Base-by-base conservation (phyloP, 1,140 invertebrate genomes). In the Schlechtendalia chinensis region DNA sequence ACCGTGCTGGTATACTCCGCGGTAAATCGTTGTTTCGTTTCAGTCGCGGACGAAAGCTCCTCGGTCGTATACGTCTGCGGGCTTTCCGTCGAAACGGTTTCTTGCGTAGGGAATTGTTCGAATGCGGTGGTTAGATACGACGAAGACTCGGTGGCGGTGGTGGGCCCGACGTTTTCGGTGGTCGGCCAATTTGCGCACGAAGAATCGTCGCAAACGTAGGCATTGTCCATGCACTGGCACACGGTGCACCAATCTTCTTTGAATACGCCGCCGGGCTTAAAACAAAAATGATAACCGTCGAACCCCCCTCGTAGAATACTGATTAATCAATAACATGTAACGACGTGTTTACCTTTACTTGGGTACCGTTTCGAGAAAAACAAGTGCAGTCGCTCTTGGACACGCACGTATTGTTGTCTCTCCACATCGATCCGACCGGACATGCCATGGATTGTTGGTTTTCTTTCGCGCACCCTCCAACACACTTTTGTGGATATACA, bases 181-280 rank as follows among this genome's bases (percentile, higher is more conserved):
- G 29, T 81, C 45, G 81, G 29, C 32, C 74, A 50, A 12, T 58
- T 11, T 56, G 61, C 56, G 82, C 90, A 91, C 16, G 85, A 84
- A 27, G 85, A 88, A 81, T 85, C 86, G 84, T 89, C 89, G 84
- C 91, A 93, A 72, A 90, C 86, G 82, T 92, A 89, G n/a, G 87
- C 88, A 85, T 94, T 93, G 83, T 92, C 88, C 1, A 93, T 85
- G 83, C 93, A 95, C 83, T 94, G 92, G 83, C 93, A 94, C 22
- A 89, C 87, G 83, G 89, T 87, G 83, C 92, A 93, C 0, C 88
- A 87, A 10, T 88, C 87, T 71, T 88, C 88, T n/a, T 87, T 83
- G 5, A 87, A 81, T 2, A 90, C 85, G 11, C 86, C 87, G 8
- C 91, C 90, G 6, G 91, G 91, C 88, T 91, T 83, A 10, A 84